Base-by-base conservation (phyloP, 2,113 vertebrate genomes). In the Calidris pugnax region DNA sequence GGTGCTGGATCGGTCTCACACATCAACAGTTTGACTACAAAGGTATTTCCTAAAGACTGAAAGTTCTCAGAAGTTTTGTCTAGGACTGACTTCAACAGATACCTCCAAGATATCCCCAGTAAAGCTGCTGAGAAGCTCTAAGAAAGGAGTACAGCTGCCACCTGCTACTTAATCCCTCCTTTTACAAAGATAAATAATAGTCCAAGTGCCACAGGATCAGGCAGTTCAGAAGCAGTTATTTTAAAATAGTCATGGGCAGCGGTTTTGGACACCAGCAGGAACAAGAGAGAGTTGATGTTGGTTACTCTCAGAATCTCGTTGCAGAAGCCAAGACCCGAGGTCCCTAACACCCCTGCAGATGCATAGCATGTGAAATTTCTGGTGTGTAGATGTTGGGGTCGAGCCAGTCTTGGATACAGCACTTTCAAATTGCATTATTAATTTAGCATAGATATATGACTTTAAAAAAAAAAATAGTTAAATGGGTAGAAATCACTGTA, bases 301-400 rank as follows among this genome's bases (percentile, higher is more conserved):
- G 23, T 50, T 86, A 24, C 24, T 76, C 3, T 75, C 23, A 30
- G 59, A 33, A 87, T 64, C 14, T 15, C n/a, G 20, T 84, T 35
- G 48, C n/a, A 79, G 72, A 84, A 86, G n/a, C 27, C 37, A 35
- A 63, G n/a, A 27, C 19, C 45, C 66, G 50, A 67, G 51, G 28
- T 81, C 2, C 7, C 67, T 66, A 60, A 72, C 13, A 68, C 2
- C 39, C 4, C 30, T 81, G 14, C 8, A 80, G 68, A 27, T 48
- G 48, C 24, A 3, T 1, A 2, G 20, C 1, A 1, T 57, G 8
- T 80, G 41, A 39, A 73, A 41, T 17, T 72, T 63, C 8, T 0
- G 3, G 27, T 43, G 10, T 14, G 26, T 48, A 66, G 50, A 43
- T 1, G 4, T 3, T 22, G 84, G n/a, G 28, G 6, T 57, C 0